Base-by-base conservation (phyloP, 1,140 invertebrate species). In the Grapholita molesta region DNA sequence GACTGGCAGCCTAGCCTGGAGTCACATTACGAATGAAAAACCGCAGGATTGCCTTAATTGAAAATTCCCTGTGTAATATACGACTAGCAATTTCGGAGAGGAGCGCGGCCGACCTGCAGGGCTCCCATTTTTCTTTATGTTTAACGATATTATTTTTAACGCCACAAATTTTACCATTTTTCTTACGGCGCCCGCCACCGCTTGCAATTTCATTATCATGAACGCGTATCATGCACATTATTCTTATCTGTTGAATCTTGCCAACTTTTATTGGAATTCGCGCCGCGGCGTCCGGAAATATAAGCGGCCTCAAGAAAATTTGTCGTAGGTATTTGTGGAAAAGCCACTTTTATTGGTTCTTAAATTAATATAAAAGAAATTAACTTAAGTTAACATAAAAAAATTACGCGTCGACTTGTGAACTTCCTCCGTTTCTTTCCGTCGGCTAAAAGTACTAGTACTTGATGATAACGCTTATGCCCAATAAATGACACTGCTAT, bases 91-190 rank as follows among this genome's bases (percentile, higher is more conserved):
- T 90, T 90, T 89, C 82, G 83, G 79, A 79, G 80, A 75, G 75
- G 74, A 75, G 76, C 71, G 70, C 72, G 28, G 35, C 81, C 35
- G 78, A 84, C 82, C 84, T 84, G 78, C 72, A 78, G 83, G 83
- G 84, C 77, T 70, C 76, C 79, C 87, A 88, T 91, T 91, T 89
- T 88, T 91, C 86, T 90, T 85, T 82, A 73, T 76, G 84, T 81
- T 87, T 86, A 89, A 88, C 88, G 87, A 84, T 89, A 91, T 89
- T 91, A 91, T 91, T 91, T 91, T 91, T 89, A 89, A 85, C 82
- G 85, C 87, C 87, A 89, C 89, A 91, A 91, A 89, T 89, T 91
- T 88, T 75, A 76, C 79, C 84, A 86, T 90, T 90, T 89, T 88
- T 90, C 86, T 87, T 85, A 80, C 77, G 76, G 78, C 74, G 79